phyloP scores from a whole-genome alignment of 2,113 vertebrate species.

The Andinoacara biseriatus region DNA sequence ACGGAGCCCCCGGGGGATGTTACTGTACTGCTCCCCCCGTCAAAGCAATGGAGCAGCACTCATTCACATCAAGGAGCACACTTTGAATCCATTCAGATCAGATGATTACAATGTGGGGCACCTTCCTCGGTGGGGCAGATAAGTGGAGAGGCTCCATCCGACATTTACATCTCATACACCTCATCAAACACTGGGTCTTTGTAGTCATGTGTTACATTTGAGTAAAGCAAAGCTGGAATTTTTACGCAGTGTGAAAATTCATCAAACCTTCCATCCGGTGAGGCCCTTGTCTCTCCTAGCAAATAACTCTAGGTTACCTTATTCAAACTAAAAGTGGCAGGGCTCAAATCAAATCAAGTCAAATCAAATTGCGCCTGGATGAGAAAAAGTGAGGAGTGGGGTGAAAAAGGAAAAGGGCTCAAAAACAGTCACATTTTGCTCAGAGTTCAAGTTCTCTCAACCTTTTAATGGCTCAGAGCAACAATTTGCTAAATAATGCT shows the following conservation, averaged over 20 bases:
- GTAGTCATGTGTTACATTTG: slow-evolving; percentile 61
- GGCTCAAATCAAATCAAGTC: slow-evolving; percentile 76
- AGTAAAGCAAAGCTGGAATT: slow-evolving; percentile 67
- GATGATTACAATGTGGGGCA: slow-evolving; percentile 60
- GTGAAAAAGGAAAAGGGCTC: not conserved
- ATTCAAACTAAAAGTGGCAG: slow-evolving; percentile 73
- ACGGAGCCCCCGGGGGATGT: slow-evolving; percentile 21
- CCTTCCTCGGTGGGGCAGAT: slow-evolving; percentile 52
- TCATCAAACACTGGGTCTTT: slow-evolving; percentile 61
- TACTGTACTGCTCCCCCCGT: slow-evolving; percentile 28
- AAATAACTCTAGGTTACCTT: slow-evolving; percentile 65
- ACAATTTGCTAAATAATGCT: slow-evolving; percentile 51
- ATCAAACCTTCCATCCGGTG: slow-evolving; percentile 41
- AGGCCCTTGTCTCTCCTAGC: slow-evolving; percentile 64
- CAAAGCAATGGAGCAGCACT: slow-evolving; percentile 57
- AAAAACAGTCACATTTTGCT: slow-evolving; percentile 40
- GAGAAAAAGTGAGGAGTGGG: slow-evolving; percentile 40
- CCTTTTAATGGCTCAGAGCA: slow-evolving; percentile 33
- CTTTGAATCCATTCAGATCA: slow-evolving; percentile 60
- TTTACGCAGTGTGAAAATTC: slow-evolving; percentile 58
- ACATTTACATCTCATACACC: slow-evolving; percentile 67
- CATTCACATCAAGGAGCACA: slow-evolving; percentile 59
- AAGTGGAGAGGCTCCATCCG: slow-evolving; percentile 58
- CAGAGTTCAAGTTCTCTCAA: slow-evolving; percentile 16
- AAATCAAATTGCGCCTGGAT: slow-evolving; percentile 63